Conservation (phyloP, 2,113 vertebrate genomes). For the Ictalurus punctatus region DNA sequence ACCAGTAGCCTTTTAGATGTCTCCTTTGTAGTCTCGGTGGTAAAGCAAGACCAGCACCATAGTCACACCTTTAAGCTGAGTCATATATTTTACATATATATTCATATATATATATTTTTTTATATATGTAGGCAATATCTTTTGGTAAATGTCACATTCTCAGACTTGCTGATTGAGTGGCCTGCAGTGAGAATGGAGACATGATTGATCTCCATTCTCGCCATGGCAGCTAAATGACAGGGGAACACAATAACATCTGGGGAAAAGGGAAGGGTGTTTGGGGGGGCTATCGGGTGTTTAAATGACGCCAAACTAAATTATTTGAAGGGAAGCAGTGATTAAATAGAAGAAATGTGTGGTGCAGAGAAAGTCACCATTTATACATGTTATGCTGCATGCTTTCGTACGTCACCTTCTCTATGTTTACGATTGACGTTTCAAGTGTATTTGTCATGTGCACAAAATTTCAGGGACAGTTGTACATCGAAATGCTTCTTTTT, state of each 20-base stretch:
- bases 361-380: constrained; percentile 15
- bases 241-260: constrained; percentile 44
- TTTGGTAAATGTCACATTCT: constrained; percentile 68
- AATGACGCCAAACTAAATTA: constrained; percentile 39
- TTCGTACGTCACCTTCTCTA: neutral
- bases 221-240: constrained; percentile 37
- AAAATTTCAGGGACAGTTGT: neutral
- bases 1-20: constrained; percentile 67
- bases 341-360: constrained; percentile 26
- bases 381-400: constrained; percentile 12
- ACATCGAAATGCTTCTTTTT: neutral
- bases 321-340: constrained; percentile 35
- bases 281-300: neutral
- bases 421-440: neutral
- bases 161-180: constrained; percentile 55
- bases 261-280: neutral
- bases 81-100: constrained; percentile 60
- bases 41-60: constrained; percentile 66
- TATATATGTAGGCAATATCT: constrained; percentile 63
- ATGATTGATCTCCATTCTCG: constrained; percentile 71
- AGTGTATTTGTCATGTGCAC: neutral
- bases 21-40: constrained; percentile 61
- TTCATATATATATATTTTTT: no score
- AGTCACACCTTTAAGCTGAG: constrained; percentile 73
- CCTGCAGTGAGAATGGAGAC: constrained; percentile 31